Base-by-base conservation (phyloP, 2,888 invertebrate genomes). In the Pyrochroa serraticornis region DNA sequence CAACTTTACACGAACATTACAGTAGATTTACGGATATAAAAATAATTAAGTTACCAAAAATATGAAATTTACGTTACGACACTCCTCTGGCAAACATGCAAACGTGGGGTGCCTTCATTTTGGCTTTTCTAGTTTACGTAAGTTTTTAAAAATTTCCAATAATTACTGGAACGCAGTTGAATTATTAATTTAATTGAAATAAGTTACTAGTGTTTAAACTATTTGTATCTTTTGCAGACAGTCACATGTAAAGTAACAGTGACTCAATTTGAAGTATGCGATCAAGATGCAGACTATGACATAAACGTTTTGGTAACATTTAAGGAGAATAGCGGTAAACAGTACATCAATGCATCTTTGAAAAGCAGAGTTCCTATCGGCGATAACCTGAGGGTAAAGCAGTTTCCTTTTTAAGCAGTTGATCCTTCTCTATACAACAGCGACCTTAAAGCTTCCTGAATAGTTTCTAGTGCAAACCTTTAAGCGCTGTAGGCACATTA, bases 261-360 rank as follows among this genome's bases (percentile, higher is more conserved):
- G 7, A 49, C 60, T 6, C 63, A 62, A 51, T 47, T 67, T 9
- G 65, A 64, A 58, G 44, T 56, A 46, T 70, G 70, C 38, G 69
- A 67, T 13, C 33, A 53, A 10, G 58, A 52, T 33, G 9, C 47
- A 10, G 60, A 68, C 51, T 69, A 68, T 36, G 49, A 59, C 2
- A 60, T 68, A 5, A 65, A 62, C 36, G 53, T 60, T 12, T 22
- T 30, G 2, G 42, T 44, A 13, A 58, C 57, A 53, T 8, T 67
- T 6, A 65, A 60, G 49, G 48, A 47, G 12, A 49, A 50, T 9
- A 59, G 55, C 1, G 64, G 55, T 14, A 51, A 53, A 30, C 66
- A 67, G 58, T 34, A 63, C 31, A 33, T 68, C 22, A 67, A 67
- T 53, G 60, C 62, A 34, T 64, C 36, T 38, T n/a, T 68, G 22